Evolutionary conservation across 2,113 vertebrate genomes (phyloP), one percentile per base, ranked within the genome.

Genomic region (Oxyura jamaicensis): DNA sequence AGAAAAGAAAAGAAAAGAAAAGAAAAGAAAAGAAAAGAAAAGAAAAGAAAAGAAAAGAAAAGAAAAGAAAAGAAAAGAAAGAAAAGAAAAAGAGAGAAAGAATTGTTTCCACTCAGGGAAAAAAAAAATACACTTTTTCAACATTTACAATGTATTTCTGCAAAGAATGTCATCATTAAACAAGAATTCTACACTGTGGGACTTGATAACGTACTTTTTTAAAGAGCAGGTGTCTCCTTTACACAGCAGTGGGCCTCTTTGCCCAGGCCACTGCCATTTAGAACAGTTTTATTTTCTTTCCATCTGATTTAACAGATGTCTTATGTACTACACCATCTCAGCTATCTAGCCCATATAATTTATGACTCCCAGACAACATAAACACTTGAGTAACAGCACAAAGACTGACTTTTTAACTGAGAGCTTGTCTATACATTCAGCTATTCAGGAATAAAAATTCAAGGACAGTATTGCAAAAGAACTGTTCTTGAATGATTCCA

Each of bases 251-350:
- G 46, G 36, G 80, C 31, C 26, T 55, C 86, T 89, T 88, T 88
- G 55, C 50, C 56, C 60, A 77, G 35, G 52, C 52, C 2, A 3
- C 50, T 92, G 59, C 68, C 56, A 68, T 2, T 91, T 65, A 86
- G 71, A 90, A 90, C 50, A 90, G 28, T 90, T 92, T 90, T 83
- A 90, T 88, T 94, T 93, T 90, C 41, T 83, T 90, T 92, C 72
- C 60, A 88, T 72, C 60, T 83, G 88, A 95, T 95, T 95, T 95
- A 96, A 81, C 65, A 78, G 76, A 88, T 87, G 46, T 75, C 65
- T 95, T 88, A 83, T 18, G n/a, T 83, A 94, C 55, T 90, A 90
- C 80, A 92, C 46, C 52, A 88, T 88, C 73, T 63, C 86, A 71
- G 72, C 76, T 81, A 93, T 72, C 74, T 88, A 85, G 39, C 36